Conservation (phyloP, 2,888 invertebrate species). For the Magallana nippona region DNA sequence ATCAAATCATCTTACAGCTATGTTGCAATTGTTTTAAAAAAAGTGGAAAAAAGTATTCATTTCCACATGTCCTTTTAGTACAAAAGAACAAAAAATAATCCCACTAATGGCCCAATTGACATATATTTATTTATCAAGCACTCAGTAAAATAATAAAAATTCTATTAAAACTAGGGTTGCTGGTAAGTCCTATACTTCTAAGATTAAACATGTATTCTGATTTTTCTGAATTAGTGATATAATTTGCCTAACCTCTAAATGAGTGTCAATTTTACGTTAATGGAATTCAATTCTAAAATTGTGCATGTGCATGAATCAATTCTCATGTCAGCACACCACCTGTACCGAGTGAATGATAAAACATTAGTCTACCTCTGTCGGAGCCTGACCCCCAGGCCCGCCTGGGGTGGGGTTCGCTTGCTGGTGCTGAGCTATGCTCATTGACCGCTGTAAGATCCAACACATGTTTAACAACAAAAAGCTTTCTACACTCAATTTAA, state of each 20-base stretch:
- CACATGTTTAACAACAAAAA: constrained; percentile 32
- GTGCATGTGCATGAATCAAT: constrained; percentile 26
- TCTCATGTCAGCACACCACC: constrained; percentile 14
- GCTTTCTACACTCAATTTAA: no score
- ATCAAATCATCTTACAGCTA: no score
- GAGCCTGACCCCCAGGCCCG: constrained; percentile 41
- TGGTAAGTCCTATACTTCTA: no score
- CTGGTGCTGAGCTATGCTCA: constrained; percentile 48
- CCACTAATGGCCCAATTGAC: no score
- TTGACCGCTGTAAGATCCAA: constrained; percentile 50
- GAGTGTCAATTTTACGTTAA: not conserved
- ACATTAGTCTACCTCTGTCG: constrained; percentile 40
- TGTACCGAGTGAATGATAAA: constrained; percentile 6
- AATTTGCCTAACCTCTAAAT: not conserved
- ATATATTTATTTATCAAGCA: no score
- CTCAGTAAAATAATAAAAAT: no score
- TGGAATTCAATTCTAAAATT: not conserved
- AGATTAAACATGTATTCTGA: not conserved
- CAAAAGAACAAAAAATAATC: no score
- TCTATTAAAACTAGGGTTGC: no score
- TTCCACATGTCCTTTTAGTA: no score
- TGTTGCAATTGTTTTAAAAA: no score
- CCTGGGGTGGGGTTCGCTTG: constrained; percentile 28
- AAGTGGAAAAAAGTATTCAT: no score
- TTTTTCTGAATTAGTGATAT: not conserved